Percentiles rank a stretch among this genome's conserved stretches.
Conservation (phyloP, 2,113 vertebrate genomes). For the Sterna hirundo region DNA sequence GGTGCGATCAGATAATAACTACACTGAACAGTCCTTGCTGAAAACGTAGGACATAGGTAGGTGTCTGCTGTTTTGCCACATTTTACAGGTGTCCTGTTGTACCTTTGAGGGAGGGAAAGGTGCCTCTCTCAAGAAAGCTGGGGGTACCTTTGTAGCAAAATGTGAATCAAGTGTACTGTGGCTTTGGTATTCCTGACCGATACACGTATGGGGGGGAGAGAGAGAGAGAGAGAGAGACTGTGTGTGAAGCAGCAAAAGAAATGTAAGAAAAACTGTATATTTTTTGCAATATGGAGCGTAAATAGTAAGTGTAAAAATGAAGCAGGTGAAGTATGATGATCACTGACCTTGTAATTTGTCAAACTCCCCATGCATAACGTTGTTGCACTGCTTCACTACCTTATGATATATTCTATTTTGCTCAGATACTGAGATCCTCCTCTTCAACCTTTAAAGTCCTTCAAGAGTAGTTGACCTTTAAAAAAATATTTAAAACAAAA, state of each 20-base stretch:
- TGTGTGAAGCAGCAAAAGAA: neutral
- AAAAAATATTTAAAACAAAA: constrained; percentile 25
- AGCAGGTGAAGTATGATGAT: neutral
- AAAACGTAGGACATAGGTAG: rapidly evolving
- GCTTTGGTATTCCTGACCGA: neutral
- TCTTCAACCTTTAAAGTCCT: constrained; percentile 77
- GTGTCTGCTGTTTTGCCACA: neutral
- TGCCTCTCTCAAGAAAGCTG: neutral
- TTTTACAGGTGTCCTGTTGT: neutral
- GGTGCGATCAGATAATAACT: neutral
- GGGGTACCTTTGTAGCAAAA: neutral
- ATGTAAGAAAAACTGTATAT: neutral
- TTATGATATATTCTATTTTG: constrained; percentile 54
- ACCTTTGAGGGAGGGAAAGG: neutral
- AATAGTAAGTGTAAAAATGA: constrained; percentile 20
- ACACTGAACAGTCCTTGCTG: neutral
- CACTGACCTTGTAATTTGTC: constrained; percentile 64
- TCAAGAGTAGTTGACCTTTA: constrained; percentile 78
- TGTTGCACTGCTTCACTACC: neutral
- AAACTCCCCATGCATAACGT: constrained; percentile 34
- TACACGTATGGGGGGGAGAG: rapidly evolving
- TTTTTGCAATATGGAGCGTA: neutral
- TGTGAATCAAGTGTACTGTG: neutral
- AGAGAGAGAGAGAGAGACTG: neutral
- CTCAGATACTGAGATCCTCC: constrained; percentile 64